Evolutionary conservation across 2,113 vertebrate genomes (phyloP).

Genomic region (Anthoscopus minutus): DNA sequence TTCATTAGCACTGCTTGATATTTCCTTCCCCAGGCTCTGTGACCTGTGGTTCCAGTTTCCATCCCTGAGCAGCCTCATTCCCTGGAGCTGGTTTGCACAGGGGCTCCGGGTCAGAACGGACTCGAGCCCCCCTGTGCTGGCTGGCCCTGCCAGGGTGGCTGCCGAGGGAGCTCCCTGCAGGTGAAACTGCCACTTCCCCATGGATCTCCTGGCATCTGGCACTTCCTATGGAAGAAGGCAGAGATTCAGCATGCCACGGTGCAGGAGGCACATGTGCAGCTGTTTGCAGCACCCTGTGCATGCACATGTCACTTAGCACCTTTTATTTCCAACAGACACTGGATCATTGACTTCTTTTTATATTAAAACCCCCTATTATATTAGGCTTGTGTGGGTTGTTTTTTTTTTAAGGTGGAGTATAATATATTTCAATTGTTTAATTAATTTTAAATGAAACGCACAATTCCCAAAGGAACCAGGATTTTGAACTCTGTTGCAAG

Average conservation of each 20-base stretch:
- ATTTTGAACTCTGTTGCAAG: slow-evolving; percentile 17
- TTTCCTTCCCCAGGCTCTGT: neutral
- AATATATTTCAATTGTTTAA: neutral
- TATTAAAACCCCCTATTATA: neutral
- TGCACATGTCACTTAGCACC: neutral
- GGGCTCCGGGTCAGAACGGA: rapidly evolving
- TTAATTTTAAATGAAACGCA: slow-evolving; percentile 14
- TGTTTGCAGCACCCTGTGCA: neutral
- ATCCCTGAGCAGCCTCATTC: neutral
- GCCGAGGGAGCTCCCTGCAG: neutral
- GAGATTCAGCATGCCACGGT: neutral
- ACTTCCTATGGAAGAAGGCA: neutral
- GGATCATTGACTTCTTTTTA: neutral
- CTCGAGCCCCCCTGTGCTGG: neutral
- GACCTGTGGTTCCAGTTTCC: neutral
- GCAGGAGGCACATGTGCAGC: neutral
- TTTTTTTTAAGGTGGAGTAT: neutral
- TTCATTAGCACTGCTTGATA: neutral
- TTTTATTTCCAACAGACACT: neutral
- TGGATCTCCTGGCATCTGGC: neutral
- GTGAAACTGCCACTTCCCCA: neutral
- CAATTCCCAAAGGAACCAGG: slow-evolving; percentile 5
- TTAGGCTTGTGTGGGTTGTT: neutral
- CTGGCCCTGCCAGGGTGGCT: neutral
- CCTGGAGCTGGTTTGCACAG: neutral